Evolutionary conservation across 2,797 vertebrate species (phyloP).

Genomic region (Fratercula arctica): DNA sequence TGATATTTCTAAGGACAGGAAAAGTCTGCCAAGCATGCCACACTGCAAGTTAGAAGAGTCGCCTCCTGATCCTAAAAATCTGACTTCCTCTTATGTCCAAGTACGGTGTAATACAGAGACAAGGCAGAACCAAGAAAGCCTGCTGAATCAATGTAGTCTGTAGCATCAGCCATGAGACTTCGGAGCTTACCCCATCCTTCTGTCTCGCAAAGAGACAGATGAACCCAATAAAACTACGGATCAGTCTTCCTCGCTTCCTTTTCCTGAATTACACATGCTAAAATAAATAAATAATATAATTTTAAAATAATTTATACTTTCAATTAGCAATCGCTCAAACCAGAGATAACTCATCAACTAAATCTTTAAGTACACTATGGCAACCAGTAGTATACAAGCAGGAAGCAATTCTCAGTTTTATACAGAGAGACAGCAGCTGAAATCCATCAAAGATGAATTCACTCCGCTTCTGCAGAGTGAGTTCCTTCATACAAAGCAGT

Average conservation of each 20-base stretch:
- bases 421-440: not conserved
- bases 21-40: not conserved
- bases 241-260: not conserved
- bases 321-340: not conserved
- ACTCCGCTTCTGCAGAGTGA: not conserved
- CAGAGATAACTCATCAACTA: not conserved
- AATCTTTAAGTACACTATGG: not conserved
- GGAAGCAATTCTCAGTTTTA: not conserved
- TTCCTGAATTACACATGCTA: not conserved
- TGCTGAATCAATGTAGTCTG: not conserved
- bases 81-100: not conserved
- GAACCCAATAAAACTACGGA: not conserved
- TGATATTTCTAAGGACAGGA: not conserved
- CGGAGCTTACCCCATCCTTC: not conserved
- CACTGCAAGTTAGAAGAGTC: not conserved
- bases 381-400: not conserved
- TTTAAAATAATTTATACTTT: not conserved
- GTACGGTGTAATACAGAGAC: not conserved
- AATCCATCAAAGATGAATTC: slow-evolving; percentile 25
- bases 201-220: not conserved
- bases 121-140: not conserved
- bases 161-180: not conserved
- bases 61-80: not conserved
- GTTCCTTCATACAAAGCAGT: not conserved
- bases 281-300: not conserved